Evolutionary conservation across 2,888 invertebrate genomes (phyloP), one percentile per base, ranked within the genome.

Genomic region (Agrochola lychnidis): DNA sequence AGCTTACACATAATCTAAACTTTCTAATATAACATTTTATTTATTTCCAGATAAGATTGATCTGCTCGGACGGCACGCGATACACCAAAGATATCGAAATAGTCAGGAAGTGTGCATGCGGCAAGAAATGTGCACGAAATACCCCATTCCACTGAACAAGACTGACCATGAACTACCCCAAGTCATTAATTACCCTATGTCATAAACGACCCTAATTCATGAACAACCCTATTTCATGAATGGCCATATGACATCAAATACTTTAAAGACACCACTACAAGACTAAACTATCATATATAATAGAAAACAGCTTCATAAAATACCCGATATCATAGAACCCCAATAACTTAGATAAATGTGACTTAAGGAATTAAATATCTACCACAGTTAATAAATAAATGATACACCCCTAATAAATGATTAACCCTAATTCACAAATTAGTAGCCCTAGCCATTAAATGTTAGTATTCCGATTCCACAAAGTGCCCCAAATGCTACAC

Each of bases 31-130:
- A 36, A 36, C 4, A 4, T 36, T 36, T 36, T 36, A 36, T 36
- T 57, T 30, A 42, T 63, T 83, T 78, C 0, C 95, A 98, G 98
- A 98, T 98, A 86, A 98, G 99, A 89, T 97, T 99, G 89, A 98
- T 99, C 90, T 99, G 99, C 97, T 97, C 98, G 86, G 98, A 99
- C 94, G 99, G 99, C 85, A 98, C 98, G 77, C 98, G 98, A 83
- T 99, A 99, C 97, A 98, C 99, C 95, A 99, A 99, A 97, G 99
- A 99, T 93, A 98, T 99, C 92, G 99, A 99, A 93, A 98, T 99
- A 94, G 99, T 99, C 93, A 98, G 99, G 94, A 99, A 99, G 95
- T 99, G 99, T 96, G 98, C 99, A 88, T 99, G 99, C 97, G 98
- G 98, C 90, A 98, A 98, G 97, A 99, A 99, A 97, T 99, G 99